Evolutionary conservation across 2,113 vertebrate species (phyloP).

Genomic region (Dendrocopos noguchii): DNA sequence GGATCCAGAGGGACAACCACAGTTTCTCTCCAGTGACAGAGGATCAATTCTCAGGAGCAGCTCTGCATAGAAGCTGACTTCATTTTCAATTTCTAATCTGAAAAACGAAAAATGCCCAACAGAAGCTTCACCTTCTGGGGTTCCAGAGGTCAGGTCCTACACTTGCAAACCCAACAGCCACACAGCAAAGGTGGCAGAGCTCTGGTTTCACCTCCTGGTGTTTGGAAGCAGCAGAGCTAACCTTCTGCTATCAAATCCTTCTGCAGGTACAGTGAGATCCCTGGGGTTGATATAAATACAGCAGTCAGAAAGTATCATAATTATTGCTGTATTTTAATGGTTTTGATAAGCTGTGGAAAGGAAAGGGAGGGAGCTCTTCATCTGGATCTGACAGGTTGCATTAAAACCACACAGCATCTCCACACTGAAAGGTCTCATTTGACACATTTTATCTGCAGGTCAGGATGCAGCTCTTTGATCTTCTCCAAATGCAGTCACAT

Average conservation of each 20-base stretch:
- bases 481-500: not conserved
- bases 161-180: rapidly evolving
- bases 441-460: slow-evolving; percentile 40
- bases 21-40: not conserved
- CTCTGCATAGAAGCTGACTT: not conserved
- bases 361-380: not conserved
- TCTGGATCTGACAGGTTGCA: not conserved
- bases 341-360: not conserved
- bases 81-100: not conserved
- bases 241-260: not conserved
- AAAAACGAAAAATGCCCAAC: not conserved
- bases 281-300: not conserved
- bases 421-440: not conserved
- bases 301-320: not conserved
- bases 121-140: not conserved
- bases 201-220: not conserved
- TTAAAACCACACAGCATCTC: not conserved
- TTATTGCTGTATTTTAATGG: not conserved
- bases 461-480: not conserved
- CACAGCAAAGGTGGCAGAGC: not conserved
- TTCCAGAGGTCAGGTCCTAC: not conserved
- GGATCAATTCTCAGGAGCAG: not conserved
- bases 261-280: not conserved
- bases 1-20: not conserved
- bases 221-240: not conserved